These are phyloP conservation scores for Spatula versicolor DNA, from an alignment of 2,797 vertebrate genomes.

Conservation along the genomic window DNA sequence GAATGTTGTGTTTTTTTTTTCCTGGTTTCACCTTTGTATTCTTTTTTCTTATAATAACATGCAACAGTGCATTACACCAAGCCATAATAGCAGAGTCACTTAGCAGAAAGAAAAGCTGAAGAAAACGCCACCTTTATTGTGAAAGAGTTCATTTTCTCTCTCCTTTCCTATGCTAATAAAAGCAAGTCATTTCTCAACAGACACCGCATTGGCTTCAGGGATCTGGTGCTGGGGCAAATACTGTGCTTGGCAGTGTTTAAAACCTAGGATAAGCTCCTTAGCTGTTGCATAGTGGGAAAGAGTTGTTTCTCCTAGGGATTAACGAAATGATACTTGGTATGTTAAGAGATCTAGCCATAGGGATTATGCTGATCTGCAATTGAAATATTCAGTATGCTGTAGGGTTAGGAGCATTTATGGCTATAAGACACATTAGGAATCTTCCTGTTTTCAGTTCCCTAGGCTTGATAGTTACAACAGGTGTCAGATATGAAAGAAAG, in stretches of 20 bases:
- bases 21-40: neutral
- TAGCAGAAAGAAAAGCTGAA: neutral
- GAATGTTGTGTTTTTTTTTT: neutral
- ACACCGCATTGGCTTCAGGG: neutral
- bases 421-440: neutral
- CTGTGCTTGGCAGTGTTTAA: neutral
- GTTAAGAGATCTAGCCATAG: no score
- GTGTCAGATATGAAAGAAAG: neutral
- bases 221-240: neutral
- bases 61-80: neutral
- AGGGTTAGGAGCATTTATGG: neutral
- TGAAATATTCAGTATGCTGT: neutral
- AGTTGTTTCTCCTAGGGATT: neutral
- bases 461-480: neutral
- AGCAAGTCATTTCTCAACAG: neutral
- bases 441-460: neutral
- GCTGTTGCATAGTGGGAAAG: accelerated
- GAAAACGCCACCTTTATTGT: neutral
- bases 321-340: neutral
- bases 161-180: neutral
- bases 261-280: neutral
- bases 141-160: neutral
- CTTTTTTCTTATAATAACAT: neutral
- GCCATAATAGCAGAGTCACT: neutral
- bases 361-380: accelerated